Base-by-base conservation (phyloP, 2,888 invertebrate genomes). In the Agelastica alni region DNA sequence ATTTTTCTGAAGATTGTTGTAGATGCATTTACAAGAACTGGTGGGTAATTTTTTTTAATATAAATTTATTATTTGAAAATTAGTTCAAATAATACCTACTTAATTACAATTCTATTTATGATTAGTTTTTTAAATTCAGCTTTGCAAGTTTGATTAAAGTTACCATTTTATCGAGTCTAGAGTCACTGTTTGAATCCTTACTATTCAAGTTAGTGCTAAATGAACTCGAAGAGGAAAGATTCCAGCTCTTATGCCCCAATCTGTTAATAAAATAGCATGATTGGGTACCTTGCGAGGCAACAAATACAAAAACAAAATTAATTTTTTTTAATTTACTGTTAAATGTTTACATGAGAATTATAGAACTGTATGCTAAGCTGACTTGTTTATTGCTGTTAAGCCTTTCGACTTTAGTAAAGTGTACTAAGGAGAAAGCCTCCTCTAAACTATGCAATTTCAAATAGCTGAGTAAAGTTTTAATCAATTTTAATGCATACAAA, bases 21-120 rank as follows among this genome's bases (percentile, higher is more conserved):
- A 90, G 99, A 75, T 88, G 99, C 67, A 98, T 99, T 85, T 99
- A 99, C 85, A 99, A 98, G 85, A 99, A 99, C 83, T 99, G 99
- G 99, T 99, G 85, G 81, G 81, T 77, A 13, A 7, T 22, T 36
- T 36, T 37, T 17, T n/a, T 41, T n/a, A n/a, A n/a, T n/a, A n/a
- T 42, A 12, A n/a, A n/a, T n/a, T n/a, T n/a, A n/a, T n/a, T n/a
- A n/a, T n/a, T n/a, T n/a, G n/a, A n/a, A n/a, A n/a, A n/a, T n/a
- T n/a, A n/a, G n/a, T n/a, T n/a, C n/a, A n/a, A n/a, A n/a, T n/a
- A n/a, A n/a, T n/a, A n/a, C n/a, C n/a, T n/a, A n/a, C n/a, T n/a
- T n/a, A n/a, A n/a, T n/a, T n/a, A 10, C 7, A 13, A 14, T n/a
- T 14, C 17, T 16, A 10, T 13, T 18, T 4, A 6, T 1, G 12